Percentiles rank a stretch among this genome's conserved stretches.
phyloP scores from a whole-genome alignment of 2,113 vertebrate species.

The Dryoscopus gambensis region DNA sequence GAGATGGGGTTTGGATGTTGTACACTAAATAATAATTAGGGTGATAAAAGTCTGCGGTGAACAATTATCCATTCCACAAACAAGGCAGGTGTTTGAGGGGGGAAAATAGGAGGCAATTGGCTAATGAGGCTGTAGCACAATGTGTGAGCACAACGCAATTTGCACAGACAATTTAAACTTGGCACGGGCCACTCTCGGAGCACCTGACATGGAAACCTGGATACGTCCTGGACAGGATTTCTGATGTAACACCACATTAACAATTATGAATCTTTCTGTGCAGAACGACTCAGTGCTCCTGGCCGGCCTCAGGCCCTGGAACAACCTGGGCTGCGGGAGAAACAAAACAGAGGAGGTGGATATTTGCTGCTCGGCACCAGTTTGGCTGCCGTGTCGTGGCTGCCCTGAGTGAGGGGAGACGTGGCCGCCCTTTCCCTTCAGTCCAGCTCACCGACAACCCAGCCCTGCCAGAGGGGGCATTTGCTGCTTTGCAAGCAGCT shows the following conservation, averaged over 20 bases:
- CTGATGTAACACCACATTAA: not conserved
- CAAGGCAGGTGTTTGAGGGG: constrained; percentile 43
- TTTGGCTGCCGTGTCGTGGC: not conserved
- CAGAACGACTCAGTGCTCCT: not conserved
- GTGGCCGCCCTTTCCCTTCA: not conserved
- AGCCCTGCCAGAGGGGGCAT: not conserved
- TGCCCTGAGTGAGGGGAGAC: not conserved
- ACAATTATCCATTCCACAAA: constrained; percentile 30
- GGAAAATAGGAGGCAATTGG: constrained; percentile 14
- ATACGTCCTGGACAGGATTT: not conserved
- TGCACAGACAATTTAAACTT: constrained; percentile 45
- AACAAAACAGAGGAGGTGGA: not conserved
- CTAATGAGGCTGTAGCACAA: constrained; percentile 27
- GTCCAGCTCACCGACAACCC: not conserved
- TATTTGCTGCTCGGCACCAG: not conserved
- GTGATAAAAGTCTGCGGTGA: constrained; percentile 33
- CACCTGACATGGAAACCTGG: constrained; percentile 11
- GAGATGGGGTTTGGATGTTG: not conserved
- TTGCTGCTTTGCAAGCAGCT: not conserved
- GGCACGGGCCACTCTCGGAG: not conserved
- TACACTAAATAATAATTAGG: constrained; percentile 44
- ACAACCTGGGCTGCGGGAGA: not conserved
- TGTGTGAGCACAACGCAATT: constrained; percentile 19
- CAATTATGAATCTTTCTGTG: not conserved
- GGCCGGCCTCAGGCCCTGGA: not conserved